Percentiles rank a stretch among this genome's conserved stretches.
Evolutionary conservation across 2,888 invertebrate genomes (phyloP).

Genomic region (Drosophila fulvimacula): DNA sequence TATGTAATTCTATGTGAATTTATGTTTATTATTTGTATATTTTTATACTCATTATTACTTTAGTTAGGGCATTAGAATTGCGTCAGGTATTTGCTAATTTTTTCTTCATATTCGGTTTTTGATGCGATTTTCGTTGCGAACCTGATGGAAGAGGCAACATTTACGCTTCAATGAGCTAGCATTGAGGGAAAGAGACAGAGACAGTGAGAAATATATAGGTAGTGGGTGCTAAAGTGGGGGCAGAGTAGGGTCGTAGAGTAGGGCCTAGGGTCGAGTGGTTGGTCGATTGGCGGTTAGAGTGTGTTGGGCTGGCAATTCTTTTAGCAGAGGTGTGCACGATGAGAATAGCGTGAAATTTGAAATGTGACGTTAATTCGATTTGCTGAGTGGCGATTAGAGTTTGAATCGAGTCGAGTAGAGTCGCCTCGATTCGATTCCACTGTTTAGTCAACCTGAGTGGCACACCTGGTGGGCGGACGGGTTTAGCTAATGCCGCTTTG

Average conservation of each 20-base stretch:
- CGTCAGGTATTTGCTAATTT: constrained; percentile 18
- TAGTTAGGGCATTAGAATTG: constrained; percentile 21
- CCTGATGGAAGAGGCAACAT: constrained; percentile 35
- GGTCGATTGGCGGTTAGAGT: constrained; percentile 1
- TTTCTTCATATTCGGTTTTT: constrained; percentile 34
- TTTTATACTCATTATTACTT: no score
- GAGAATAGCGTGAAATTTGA: constrained; percentile 70
- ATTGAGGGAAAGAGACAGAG: constrained; percentile 1
- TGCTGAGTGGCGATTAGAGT: constrained; percentile 30
- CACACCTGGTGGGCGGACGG: background rate
- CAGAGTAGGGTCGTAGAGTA: background rate
- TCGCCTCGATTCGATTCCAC: background rate
- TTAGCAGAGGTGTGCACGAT: constrained; percentile 29
- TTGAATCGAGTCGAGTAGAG: background rate
- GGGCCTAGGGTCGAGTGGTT: constrained; percentile 11
- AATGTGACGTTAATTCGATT: constrained; percentile 76
- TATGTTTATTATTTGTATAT: no score
- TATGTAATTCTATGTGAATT: no score
- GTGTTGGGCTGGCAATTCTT: constrained; percentile 6
- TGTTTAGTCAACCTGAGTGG: constrained; percentile 27
- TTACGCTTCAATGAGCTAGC: constrained; percentile 53
- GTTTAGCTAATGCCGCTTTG: constrained; percentile 27
- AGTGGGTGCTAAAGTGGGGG: background rate
- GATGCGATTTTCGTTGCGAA: constrained; percentile 44
- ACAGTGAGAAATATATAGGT: background rate